Evolutionary conservation across 2,888 invertebrate species (phyloP).

Genomic region (Papilio elwesi): DNA sequence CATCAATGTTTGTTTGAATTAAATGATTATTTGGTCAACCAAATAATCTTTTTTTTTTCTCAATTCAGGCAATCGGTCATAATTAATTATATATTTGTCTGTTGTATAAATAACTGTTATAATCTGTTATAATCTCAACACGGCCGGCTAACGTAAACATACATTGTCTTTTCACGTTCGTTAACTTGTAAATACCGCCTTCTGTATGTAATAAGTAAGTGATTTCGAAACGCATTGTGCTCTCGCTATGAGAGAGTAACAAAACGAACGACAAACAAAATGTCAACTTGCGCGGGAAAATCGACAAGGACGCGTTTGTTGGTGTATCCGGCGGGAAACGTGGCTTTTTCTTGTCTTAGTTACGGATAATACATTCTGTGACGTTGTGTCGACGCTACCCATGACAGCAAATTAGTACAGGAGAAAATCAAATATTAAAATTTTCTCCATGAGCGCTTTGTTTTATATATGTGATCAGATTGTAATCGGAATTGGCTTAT

Average conservation of each 20-base stretch:
- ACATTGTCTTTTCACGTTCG: slow-evolving; percentile 20
- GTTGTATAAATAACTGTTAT: background rate
- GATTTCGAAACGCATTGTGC: slow-evolving; percentile 40
- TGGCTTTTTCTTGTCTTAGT: slow-evolving; percentile 26
- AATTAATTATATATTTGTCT: background rate
- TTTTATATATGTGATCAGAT: too few species aligned
- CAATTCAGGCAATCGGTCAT: background rate
- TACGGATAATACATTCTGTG: slow-evolving; percentile 9
- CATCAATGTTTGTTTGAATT: too few species aligned
- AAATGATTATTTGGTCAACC: too few species aligned
- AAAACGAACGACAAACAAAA: slow-evolving; percentile 32
- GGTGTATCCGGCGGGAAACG: slow-evolving; percentile 39
- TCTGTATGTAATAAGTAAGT: slow-evolving; percentile 34
- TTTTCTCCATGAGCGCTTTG: background rate
- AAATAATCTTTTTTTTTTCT: too few species aligned
- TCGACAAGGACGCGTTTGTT: slow-evolving; percentile 38
- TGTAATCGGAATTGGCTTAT: too few species aligned
- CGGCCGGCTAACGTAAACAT: slow-evolving; percentile 6
- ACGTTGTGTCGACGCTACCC: background rate
- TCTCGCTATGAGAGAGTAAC: slow-evolving; percentile 33
- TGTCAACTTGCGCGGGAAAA: slow-evolving; percentile 40
- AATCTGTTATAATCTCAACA: slow-evolving; percentile 10
- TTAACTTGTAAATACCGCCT: slow-evolving; percentile 34
- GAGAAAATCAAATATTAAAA: background rate
- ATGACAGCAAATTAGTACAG: background rate